A percentile compares a stretch with the other conserved stretches of the same genome.
Conservation (phyloP, 1,140 invertebrate species). For the Adelges cooleyi region DNA sequence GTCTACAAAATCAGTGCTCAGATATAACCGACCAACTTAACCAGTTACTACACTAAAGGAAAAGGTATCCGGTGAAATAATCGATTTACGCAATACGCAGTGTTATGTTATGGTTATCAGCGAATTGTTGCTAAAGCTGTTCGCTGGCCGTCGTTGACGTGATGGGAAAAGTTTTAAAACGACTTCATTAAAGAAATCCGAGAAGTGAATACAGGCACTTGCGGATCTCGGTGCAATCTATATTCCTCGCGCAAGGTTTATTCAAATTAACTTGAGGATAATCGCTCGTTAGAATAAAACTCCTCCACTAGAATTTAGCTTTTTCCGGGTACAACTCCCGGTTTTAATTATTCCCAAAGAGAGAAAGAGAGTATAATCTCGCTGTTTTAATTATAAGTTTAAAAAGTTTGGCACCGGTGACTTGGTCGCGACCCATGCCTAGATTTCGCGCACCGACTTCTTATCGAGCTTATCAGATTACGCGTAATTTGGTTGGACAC, state of each 20-base stretch:
- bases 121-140: not conserved
- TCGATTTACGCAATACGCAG: constrained; percentile 23
- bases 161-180: constrained; percentile 21
- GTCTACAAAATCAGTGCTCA: no score
- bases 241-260: constrained; percentile 1
- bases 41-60: not conserved
- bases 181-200: constrained; percentile 21
- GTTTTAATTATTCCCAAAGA: constrained; percentile 23
- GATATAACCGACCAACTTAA: constrained; percentile 4
- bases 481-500: not conserved
- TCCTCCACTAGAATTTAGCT: not conserved
- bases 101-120: not conserved
- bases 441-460: not conserved
- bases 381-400: constrained; percentile 24
- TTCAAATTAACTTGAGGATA: constrained; percentile 23
- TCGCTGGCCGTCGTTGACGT: not conserved
- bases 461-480: constrained; percentile 9
- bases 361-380: constrained; percentile 15
- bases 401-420: constrained; percentile 18
- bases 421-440: not conserved
- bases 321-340: not conserved
- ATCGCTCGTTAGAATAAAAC: constrained; percentile 12
- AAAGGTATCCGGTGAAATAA: not conserved
- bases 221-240: constrained; percentile 16
- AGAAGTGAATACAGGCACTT: not conserved